Evolutionary conservation across 92 coral and sea anemone species (phyloP), one percentile per base, ranked within the genome.

Genomic region (Meandrina meandrites): DNA sequence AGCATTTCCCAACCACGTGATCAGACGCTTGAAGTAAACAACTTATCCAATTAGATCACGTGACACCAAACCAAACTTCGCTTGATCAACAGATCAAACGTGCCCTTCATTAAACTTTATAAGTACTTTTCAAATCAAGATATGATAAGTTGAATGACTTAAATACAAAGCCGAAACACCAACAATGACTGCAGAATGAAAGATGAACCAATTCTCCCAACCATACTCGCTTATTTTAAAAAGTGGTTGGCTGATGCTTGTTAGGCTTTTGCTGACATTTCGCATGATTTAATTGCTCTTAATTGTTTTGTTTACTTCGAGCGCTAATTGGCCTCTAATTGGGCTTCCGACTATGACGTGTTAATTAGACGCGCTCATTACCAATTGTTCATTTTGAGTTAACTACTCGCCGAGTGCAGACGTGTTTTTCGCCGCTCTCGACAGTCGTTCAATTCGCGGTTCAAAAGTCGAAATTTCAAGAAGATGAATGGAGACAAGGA

Each of bases 21-120:
- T 18, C n/a, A 47, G 85, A 81, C 31, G 28, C 6, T 7, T 30
- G 47, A 19, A n/a, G 40, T 19, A 64, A 42, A n/a, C 40, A 34
- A 42, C n/a, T 81, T 81, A 69, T 10, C 14, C 77, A 81, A 81
- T 81, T 69, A 66, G 45, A 68, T 81, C 77, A 81, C 77, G 85
- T 81, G 66, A 70, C 35, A 47, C 21, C 73, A 21, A 30, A 30
- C 67, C 21, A 31, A 57, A 79, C 19, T 81, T 19, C 17, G 28
- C 11, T 21, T 21, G 42, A 1, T 21, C 19, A 42, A 6, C 5
- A 53, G n/a, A n/a, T n/a, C n/a, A n/a, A n/a, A 21, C 17, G 0
- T 15, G 9, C 1, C 5, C 75, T 0, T 42, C 1, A 6, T 15
- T 42, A 62, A 80, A 2, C 21, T 24, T 11, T 1, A 40, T n/a